Percentiles rank a stretch among this genome's conserved stretches.
Conservation (phyloP, 1,140 invertebrate species). For the Arion vulgaris region DNA sequence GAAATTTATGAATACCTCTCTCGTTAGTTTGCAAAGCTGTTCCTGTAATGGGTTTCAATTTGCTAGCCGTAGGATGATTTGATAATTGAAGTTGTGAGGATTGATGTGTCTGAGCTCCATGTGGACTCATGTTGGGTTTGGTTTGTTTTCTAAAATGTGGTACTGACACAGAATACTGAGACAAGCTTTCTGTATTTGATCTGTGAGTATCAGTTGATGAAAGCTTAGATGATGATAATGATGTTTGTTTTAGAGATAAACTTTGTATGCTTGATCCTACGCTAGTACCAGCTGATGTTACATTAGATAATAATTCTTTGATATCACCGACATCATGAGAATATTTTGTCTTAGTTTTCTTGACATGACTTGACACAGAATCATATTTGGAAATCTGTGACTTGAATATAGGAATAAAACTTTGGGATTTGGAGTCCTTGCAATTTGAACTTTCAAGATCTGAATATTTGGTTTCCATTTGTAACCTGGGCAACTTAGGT, state of each 20-base stretch:
- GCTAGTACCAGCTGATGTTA: too few species aligned
- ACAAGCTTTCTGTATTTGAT: not conserved
- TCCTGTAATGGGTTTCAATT: not conserved
- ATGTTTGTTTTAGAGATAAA: not conserved
- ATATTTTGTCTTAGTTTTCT: not conserved
- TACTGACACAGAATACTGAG: not conserved
- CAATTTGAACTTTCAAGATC: not conserved
- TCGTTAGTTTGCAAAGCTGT: not conserved
- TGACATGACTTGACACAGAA: not conserved
- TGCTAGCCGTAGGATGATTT: not conserved
- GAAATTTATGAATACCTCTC: not conserved
- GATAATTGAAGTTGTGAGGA: not conserved
- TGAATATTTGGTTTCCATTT: not conserved
- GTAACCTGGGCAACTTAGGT: not conserved
- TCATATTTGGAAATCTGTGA: not conserved
- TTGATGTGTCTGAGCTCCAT: not conserved
- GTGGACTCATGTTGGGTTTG: not conserved
- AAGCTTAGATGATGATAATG: not conserved
- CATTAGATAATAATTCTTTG: too few species aligned
- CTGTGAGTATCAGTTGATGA: not conserved
- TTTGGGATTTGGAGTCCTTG: not conserved
- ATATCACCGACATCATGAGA: not conserved
- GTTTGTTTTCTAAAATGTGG: slow-evolving; percentile 6
- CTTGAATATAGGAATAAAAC: slow-evolving; percentile 2
- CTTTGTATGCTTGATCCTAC: too few species aligned